These are phyloP conservation scores for Muscina levida DNA, from an alignment of 2,888 invertebrate species.

Conservation along the genomic window DNA sequence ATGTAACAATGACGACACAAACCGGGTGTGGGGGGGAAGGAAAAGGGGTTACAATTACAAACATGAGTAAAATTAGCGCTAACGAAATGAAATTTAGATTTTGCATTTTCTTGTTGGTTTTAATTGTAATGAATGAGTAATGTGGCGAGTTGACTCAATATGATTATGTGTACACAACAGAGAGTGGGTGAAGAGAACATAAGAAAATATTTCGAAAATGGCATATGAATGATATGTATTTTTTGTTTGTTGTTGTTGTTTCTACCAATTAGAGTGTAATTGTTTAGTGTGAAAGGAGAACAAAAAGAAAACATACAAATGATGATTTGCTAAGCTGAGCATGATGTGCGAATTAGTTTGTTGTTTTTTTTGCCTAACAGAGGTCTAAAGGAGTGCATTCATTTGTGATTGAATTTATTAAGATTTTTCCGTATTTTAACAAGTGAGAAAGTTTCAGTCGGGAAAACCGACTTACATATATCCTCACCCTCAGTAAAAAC, in stretches of 20 bases:
- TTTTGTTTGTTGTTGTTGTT: neutral
- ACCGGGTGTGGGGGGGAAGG: constrained; percentile 38
- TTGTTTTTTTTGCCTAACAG: neutral
- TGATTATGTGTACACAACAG: constrained; percentile 2
- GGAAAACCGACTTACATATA: too few species aligned
- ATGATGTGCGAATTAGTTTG: constrained; percentile 52
- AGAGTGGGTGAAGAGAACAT: too few species aligned
- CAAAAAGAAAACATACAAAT: constrained; percentile 29
- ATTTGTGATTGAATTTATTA: neutral
- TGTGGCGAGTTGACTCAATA: constrained; percentile 32
- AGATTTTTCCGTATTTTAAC: too few species aligned
- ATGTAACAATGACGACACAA: constrained; percentile 34
- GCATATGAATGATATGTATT: constrained; percentile 58
- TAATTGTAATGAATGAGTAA: constrained; percentile 47
- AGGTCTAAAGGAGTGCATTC: constrained; percentile 22
- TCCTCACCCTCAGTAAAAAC: too few species aligned
- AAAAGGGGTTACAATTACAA: constrained; percentile 74
- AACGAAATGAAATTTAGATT: constrained; percentile 73
- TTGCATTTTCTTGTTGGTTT: constrained; percentile 70
- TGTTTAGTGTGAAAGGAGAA: constrained; percentile 26
- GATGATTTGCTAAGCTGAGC: constrained; percentile 51
- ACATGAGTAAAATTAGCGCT: constrained; percentile 66
- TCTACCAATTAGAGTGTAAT: constrained; percentile 60
- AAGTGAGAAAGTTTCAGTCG: too few species aligned
- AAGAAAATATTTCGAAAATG: constrained; percentile 36